Evolutionary conservation across 2,888 invertebrate species (phyloP), one percentile per base, ranked within the genome.

Genomic region (Germaria angustata): DNA sequence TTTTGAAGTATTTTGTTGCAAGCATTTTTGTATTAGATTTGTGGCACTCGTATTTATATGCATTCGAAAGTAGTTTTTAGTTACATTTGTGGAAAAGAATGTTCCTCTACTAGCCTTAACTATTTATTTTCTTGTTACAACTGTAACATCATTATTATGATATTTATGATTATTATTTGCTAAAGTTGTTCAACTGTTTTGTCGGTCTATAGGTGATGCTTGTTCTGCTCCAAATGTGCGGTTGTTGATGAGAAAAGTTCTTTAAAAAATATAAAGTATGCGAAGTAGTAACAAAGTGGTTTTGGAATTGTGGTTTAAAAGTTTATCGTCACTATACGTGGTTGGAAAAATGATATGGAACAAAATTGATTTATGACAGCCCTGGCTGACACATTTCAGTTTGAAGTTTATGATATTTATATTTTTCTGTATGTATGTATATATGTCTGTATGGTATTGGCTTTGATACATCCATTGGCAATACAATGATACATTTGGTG

Each of bases 251-350:
- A 53, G 66, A 66, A 68, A 59, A 63, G 57, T 76, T 28, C 20
- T 68, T 61, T 24, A 28, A 44, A 36, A 69, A 41, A 46, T 49
- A 39, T 20, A 41, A n/a, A 15, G 39, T n/a, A n/a, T n/a, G 17
- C 44, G 49, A 61, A 79, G 71, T 53, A 46, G 61, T 79, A 79
- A 71, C 82, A 76, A 82, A 82, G 82, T 79, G 82, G 79, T 82
- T 82, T 79, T 71, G 65, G 46, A 61, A 72, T 82, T 82, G 82
- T 76, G 82, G 82, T 76, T 79, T 79, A 15, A 76, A 71, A 79
- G 75, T 79, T 82, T 82, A 82, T 76, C 51, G 46, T 65, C 34
- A 53, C 20, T 13, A 44, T 69, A 53, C n/a, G 22, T 61, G 65
- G 65, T 46, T n/a, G 34, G 36, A 7, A 57, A 57, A 46, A 66